Base-by-base conservation (phyloP, 1,140 invertebrate species). In the Venturia canescens region DNA sequence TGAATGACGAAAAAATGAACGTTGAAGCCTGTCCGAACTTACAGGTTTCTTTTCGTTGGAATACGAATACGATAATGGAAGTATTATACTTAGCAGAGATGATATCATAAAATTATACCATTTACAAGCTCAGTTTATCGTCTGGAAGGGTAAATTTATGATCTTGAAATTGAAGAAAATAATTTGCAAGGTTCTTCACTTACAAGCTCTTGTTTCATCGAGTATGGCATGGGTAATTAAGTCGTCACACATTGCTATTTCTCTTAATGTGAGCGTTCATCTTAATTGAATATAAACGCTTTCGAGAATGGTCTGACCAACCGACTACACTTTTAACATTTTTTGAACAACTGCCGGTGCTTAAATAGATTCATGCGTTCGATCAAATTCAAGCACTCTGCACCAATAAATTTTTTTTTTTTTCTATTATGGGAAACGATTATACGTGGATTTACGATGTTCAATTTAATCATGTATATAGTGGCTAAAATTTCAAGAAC, bases 201-300 rank as follows among this genome's bases (percentile, higher is more conserved):
- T 26, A 78, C 60, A 78, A 57, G 74, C 80, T 75, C 53, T 57
- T 34, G 74, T 76, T 80, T 80, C 77, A 78, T 80, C 80, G 70
- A 72, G 27, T 72, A 72, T 44, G 53, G 31, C 72, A 77, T 69
- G 72, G 80, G 72, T 80, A 80, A 80, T 80, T 80, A 80, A 80
- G 80, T 80, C 80, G 80, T 80, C 80, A 80, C 72, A 80, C 80
- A 70, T 80, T 53, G 80, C 76, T 57, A 31, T 69, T n/a, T 31
- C 44, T 44, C 53, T 76, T 76, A 77, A 80, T 74, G 80, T 70
- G 75, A 57, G 38, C 74, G 69, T 80, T 75, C 60, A 60, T 74
- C 23, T 80, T 80, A 80, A 80, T 80, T 80, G 74, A 57, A 80
- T 76, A 66, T 80, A 69, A 80, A 77, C 27, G 60, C 60, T 76